These are phyloP conservation scores for Pteromalus puparum DNA, from an alignment of 1,140 invertebrate genomes.

Conservation along the genomic window DNA sequence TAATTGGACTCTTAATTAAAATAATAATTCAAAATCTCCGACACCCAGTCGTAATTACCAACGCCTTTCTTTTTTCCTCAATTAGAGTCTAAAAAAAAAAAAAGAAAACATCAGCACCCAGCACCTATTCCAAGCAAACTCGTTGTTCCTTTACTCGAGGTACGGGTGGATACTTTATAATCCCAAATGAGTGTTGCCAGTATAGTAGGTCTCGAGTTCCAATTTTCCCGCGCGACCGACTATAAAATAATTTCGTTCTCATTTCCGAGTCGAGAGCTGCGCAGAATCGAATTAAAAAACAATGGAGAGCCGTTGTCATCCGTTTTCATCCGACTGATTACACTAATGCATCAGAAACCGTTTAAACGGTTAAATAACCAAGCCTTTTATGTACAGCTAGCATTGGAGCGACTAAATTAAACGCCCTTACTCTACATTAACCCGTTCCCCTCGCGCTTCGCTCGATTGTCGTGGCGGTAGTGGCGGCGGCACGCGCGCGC, in stretches of 20 bases:
- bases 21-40: neutral
- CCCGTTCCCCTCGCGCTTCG: neutral
- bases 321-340: neutral
- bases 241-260: slow-evolving; percentile 3
- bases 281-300: no score
- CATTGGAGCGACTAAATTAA: slow-evolving; percentile 5
- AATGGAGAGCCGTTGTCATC: neutral
- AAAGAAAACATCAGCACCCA: neutral
- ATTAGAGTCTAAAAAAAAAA: neutral
- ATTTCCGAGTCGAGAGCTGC: no score
- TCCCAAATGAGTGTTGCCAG: neutral
- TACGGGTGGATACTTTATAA: neutral
- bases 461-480: slow-evolving; percentile 6
- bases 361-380: slow-evolving; percentile 30
- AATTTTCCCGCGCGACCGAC: neutral
- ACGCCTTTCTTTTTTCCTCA: neutral
- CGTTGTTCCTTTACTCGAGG: neutral
- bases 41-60: neutral
- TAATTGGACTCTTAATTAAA: slow-evolving; percentile 8
- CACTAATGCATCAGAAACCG: neutral
- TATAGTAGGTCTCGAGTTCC: neutral
- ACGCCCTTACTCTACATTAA: slow-evolving; percentile 36
- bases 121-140: neutral
- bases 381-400: slow-evolving; percentile 6
- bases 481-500: no score